Conservation (phyloP, 2,888 invertebrate genomes). For the Yponomeuta sedellus region DNA sequence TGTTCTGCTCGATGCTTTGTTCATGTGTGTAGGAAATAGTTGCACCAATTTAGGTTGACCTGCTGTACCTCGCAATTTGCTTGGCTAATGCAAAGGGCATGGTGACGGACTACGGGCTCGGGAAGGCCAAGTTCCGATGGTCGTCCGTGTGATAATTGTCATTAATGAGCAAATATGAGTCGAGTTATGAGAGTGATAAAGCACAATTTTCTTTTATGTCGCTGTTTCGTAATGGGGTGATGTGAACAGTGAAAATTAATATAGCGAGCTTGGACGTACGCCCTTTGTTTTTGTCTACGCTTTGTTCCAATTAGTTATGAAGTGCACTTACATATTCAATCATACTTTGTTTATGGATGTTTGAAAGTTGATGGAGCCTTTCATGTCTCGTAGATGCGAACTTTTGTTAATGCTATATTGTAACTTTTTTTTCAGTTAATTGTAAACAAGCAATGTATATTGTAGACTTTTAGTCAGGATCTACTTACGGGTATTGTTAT, state of each 20-base stretch:
- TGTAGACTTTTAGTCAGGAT: too few relatives aligned
- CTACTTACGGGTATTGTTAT: too few relatives aligned
- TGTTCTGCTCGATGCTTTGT: constrained; percentile 1
- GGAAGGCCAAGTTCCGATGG: background rate
- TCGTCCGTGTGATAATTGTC: constrained; percentile 10
- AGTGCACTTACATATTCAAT: too few relatives aligned
- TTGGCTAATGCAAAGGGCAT: background rate
- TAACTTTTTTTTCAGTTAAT: too few relatives aligned
- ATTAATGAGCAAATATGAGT: constrained; percentile 13
- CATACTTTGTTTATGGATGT: too few relatives aligned
- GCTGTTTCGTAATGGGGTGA: background rate
- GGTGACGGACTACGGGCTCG: background rate
- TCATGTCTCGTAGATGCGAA: too few relatives aligned
- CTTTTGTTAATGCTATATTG: too few relatives aligned
- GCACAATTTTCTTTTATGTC: constrained; percentile 10
- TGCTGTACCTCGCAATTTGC: background rate
- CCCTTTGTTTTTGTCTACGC: too few relatives aligned
- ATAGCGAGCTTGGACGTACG: background rate
- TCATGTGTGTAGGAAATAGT: constrained; percentile 1
- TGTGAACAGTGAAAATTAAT: constrained; percentile 4
- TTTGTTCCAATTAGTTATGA: too few relatives aligned
- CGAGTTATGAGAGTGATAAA: constrained; percentile 11
- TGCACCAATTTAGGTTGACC: constrained; percentile 5
- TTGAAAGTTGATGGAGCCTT: too few relatives aligned
- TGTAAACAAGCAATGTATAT: too few relatives aligned